phyloP scores from a whole-genome alignment of 2,113 vertebrate species.

The Epinephelus moara region DNA sequence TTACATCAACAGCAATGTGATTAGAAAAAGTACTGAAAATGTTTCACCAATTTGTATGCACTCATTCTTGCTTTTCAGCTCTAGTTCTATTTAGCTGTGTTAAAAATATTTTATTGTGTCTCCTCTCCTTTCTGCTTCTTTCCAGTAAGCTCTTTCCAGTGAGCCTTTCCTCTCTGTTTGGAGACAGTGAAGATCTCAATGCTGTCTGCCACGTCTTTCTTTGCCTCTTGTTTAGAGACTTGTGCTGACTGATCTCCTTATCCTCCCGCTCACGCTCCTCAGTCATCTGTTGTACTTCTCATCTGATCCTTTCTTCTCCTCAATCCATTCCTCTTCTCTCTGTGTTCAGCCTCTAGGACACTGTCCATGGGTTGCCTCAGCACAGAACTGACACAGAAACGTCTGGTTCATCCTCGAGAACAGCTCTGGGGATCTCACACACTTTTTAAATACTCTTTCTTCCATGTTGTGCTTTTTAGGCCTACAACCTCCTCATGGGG shows the following conservation, averaged over 20 bases:
- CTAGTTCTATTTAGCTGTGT: background rate
- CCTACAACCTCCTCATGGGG: conserved; percentile 14
- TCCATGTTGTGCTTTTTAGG: conserved; percentile 24
- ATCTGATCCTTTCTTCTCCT: background rate
- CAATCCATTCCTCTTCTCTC: background rate
- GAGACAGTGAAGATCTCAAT: background rate
- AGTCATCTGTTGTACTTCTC: background rate
- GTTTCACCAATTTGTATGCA: background rate
- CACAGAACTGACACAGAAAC: background rate
- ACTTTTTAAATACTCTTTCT: background rate
- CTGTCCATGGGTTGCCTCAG: background rate
- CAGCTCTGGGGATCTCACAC: conserved; percentile 8
- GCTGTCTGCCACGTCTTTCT: background rate
- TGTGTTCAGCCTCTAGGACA: background rate
- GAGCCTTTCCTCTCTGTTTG: background rate
- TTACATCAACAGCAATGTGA: background rate
- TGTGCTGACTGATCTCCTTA: background rate
- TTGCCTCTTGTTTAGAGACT: background rate
- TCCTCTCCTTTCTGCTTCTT: background rate
- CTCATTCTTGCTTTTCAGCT: background rate
- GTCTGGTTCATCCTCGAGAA: background rate
- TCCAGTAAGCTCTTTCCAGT: background rate
- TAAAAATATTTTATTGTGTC: background rate
- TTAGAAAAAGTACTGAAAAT: background rate
- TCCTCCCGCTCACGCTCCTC: background rate